Conservation (phyloP, 1,140 invertebrate genomes). For the Parapsyche elsis region DNA sequence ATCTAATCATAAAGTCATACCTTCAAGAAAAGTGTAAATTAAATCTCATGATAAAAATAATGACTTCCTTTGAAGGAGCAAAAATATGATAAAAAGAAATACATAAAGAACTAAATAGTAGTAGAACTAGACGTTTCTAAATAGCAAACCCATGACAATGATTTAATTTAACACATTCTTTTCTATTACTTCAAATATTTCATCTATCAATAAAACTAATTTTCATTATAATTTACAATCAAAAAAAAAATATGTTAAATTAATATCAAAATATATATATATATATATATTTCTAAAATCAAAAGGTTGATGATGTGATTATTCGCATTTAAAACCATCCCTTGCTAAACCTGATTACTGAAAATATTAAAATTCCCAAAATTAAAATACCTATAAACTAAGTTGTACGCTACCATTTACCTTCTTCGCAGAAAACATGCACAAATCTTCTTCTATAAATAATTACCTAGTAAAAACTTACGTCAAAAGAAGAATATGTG, state of each 20-base stretch:
- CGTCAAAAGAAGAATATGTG: not conserved
- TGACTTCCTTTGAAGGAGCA: conserved; percentile 25
- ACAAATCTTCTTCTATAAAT: not conserved
- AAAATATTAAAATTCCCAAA: not conserved
- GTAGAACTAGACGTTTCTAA: not conserved
- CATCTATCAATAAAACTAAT: not conserved
- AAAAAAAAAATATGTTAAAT: not conserved
- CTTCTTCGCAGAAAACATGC: not conserved
- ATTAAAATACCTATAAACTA: not conserved
- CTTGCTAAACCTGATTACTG: no score
- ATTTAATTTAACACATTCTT: conserved; percentile 16
- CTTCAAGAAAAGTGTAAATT: conserved; percentile 28
- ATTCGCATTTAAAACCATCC: no score
- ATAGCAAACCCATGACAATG: not conserved
- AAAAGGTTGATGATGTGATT: no score
- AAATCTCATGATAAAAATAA: conserved; percentile 12
- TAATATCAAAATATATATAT: no score
- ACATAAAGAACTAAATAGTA: conserved; percentile 1
- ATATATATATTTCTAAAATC: no score
- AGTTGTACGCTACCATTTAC: not conserved
- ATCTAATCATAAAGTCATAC: conserved; percentile 29
- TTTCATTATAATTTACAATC: not conserved
- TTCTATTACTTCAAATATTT: not conserved
- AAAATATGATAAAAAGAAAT: conserved; percentile 17
- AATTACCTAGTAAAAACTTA: not conserved